phyloP scores from a whole-genome alignment of 2,113 vertebrate species.

The Vulpes vulpes region DNA sequence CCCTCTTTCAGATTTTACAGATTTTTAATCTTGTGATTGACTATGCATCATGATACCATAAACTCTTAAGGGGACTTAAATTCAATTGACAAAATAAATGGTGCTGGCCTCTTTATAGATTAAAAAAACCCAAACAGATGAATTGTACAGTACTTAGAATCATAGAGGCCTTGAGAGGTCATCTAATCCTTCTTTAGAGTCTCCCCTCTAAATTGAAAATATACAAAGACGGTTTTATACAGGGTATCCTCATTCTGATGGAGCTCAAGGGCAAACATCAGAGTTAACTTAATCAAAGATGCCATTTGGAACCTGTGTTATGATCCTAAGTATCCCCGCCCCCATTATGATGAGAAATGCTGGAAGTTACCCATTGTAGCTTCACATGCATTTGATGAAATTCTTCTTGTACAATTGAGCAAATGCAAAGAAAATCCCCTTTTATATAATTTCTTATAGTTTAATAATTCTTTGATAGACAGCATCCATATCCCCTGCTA shows the following conservation, averaged over 20 bases:
- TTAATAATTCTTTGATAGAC: conserved; percentile 73
- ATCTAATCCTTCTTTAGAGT: conserved; percentile 8
- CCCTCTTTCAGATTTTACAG: background rate
- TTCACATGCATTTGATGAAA: conserved; percentile 50
- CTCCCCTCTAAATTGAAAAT: conserved; percentile 33
- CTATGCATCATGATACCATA: background rate
- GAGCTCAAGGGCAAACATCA: background rate
- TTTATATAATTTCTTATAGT: conserved; percentile 59
- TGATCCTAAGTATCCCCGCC: background rate
- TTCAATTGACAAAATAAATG: background rate
- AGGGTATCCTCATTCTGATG: background rate
- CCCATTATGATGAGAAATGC: background rate
- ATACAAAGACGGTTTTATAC: background rate
- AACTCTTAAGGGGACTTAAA: background rate
- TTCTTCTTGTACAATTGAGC: conserved; percentile 51
- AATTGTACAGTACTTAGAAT: background rate
- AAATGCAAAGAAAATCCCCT: conserved; percentile 33
- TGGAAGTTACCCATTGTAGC: background rate
- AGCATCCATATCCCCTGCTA: conserved; percentile 60
- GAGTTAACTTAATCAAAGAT: conserved; percentile 49
- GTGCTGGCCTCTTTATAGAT: background rate
- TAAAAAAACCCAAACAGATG: background rate
- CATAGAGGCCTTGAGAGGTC: background rate
- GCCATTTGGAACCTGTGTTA: background rate
- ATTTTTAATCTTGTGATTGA: background rate